Evolutionary conservation across 2,797 vertebrate genomes (phyloP).

Genomic region (Nothura maculosa): DNA sequence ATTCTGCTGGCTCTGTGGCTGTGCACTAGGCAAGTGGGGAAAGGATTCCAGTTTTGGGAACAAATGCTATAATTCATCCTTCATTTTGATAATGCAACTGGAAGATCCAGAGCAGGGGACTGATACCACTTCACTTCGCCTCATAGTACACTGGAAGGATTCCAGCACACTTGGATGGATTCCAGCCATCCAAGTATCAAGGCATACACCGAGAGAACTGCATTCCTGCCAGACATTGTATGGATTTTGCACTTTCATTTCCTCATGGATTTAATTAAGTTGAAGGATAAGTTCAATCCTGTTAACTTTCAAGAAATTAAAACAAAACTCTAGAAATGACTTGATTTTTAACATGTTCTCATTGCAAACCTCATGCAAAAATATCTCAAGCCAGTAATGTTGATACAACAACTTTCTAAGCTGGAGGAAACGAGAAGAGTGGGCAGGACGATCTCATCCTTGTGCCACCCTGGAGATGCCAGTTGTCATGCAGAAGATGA

Average conservation of each 20-base stretch:
- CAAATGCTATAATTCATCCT: background rate
- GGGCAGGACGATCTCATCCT: background rate
- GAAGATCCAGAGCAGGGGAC: background rate
- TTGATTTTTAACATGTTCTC: background rate
- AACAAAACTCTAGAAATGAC: background rate
- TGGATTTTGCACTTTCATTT: background rate
- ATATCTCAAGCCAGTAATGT: background rate
- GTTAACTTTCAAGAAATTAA: background rate
- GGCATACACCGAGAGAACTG: background rate
- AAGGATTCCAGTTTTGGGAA: rapidly evolving
- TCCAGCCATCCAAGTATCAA: background rate
- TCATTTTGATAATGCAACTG: background rate
- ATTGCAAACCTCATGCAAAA: background rate
- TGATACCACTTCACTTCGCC: background rate
- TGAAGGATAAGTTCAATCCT: background rate
- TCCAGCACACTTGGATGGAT: no score
- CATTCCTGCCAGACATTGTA: background rate
- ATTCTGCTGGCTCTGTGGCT: background rate
- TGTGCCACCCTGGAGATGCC: rapidly evolving
- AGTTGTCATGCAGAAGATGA: rapidly evolving
- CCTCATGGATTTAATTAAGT: background rate
- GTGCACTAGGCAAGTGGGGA: background rate
- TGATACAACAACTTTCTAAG: background rate
- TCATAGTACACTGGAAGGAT: rapidly evolving
- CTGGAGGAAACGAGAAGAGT: background rate